Percentiles rank a stretch among this genome's conserved stretches.
phyloP scores from a whole-genome alignment of 2,888 invertebrate genomes.

The Asteroscopus sphinx region DNA sequence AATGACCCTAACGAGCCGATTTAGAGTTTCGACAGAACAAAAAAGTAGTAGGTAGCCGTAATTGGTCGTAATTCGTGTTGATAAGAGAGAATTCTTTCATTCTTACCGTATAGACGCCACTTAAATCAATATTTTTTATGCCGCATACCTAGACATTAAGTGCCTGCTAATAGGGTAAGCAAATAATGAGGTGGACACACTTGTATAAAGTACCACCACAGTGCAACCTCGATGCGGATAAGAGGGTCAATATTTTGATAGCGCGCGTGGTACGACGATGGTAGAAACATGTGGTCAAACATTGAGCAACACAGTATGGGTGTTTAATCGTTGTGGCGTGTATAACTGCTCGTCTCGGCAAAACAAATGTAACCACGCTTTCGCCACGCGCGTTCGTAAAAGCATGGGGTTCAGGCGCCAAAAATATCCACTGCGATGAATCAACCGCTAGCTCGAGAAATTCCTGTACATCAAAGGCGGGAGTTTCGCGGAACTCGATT shows the following conservation, averaged over 20 bases:
- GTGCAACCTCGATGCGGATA: slow-evolving; percentile 81
- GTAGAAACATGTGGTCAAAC: slow-evolving; percentile 87
- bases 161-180: slow-evolving; percentile 84
- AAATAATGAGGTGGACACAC: slow-evolving; percentile 79
- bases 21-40: slow-evolving; percentile 66
- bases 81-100: slow-evolving; percentile 77
- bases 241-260: slow-evolving; percentile 89
- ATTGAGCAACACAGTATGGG: slow-evolving; percentile 82
- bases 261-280: slow-evolving; percentile 76
- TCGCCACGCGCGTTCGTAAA: slow-evolving; percentile 67
- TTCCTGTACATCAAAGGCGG: slow-evolving; percentile 82
- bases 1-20: slow-evolving; percentile 80
- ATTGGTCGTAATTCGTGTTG: slow-evolving; percentile 77
- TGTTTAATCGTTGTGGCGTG: slow-evolving; percentile 76
- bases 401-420: slow-evolving; percentile 67
- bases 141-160: slow-evolving; percentile 77
- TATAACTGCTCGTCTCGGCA: slow-evolving; percentile 67
- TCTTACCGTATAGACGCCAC: slow-evolving; percentile 69
- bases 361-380: slow-evolving; percentile 77
- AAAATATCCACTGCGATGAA: slow-evolving; percentile 82
- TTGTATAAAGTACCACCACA: slow-evolving; percentile 82
- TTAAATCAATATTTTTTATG: slow-evolving; percentile 83
- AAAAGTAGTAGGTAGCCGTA: slow-evolving; percentile 77
- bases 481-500: slow-evolving; percentile 75
- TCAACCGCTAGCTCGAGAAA: slow-evolving; percentile 83